A percentile compares a stretch with the other conserved stretches of the same genome.
These are phyloP conservation scores for Disparrhopalites patrizii DNA, from an alignment of 2,888 invertebrate species.

Conservation along the genomic window DNA sequence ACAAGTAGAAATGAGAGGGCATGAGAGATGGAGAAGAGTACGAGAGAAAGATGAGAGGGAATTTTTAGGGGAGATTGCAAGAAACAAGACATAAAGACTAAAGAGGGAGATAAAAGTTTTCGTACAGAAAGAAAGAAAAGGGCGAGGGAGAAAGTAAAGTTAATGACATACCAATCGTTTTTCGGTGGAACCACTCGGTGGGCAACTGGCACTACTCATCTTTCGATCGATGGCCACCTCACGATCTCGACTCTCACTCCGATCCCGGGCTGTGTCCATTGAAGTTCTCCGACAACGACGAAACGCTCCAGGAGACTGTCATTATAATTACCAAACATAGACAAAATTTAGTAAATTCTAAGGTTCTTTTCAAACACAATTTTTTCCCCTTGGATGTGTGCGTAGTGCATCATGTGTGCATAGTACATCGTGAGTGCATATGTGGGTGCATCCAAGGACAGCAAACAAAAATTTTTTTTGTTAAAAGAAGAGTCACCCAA, in stretches of 20 bases:
- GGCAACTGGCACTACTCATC: slow-evolving; percentile 49
- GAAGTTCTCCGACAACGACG: slow-evolving; percentile 48
- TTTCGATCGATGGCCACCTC: slow-evolving; percentile 49
- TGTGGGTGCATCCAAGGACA: too few species aligned
- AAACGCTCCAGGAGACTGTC: slow-evolving; percentile 46
- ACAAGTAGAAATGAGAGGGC: too few species aligned
- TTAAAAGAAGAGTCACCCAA: too few species aligned
- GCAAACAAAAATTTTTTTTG: too few species aligned
- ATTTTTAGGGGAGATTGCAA: slow-evolving; percentile 5
- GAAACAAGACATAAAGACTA: too few species aligned
- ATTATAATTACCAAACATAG: slow-evolving; percentile 43
- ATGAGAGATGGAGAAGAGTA: neutral
- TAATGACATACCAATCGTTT: slow-evolving; percentile 49
- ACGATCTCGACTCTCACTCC: slow-evolving; percentile 47
- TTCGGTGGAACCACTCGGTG: slow-evolving; percentile 46
- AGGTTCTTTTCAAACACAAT: neutral
- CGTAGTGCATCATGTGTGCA: neutral
- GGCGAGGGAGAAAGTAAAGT: slow-evolving; percentile 1
- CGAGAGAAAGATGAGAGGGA: neutral
- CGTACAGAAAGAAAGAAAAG: neutral
- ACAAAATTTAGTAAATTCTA: slow-evolving; percentile 24
- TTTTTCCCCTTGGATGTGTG: neutral
- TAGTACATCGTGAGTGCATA: too few species aligned
- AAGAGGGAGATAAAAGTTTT: slow-evolving; percentile 2
- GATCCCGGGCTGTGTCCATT: slow-evolving; percentile 44